Conservation (phyloP, 2,797 vertebrate species). For the Labroides dimidiatus region DNA sequence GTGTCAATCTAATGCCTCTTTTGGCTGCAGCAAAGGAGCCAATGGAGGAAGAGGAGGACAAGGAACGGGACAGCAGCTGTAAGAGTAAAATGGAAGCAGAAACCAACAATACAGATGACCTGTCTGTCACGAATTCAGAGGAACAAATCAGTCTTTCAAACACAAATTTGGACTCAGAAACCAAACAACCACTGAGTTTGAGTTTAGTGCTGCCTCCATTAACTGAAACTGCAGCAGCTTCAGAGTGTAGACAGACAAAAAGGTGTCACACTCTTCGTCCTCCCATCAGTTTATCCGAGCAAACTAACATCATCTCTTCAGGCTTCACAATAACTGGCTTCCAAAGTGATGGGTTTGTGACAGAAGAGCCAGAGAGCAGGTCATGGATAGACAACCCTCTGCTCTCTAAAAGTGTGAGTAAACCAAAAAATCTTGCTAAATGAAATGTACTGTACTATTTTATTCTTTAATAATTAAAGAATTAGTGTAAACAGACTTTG, state of each 20-base stretch:
- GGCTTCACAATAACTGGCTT: neutral
- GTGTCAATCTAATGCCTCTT: conserved; percentile 68
- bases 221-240: conserved; percentile 7
- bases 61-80: conserved; percentile 17
- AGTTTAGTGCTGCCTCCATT: conserved; percentile 40
- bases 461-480: neutral
- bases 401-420: conserved; percentile 59
- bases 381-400: conserved; percentile 32
- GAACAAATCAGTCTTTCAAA: too few relatives aligned
- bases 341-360: neutral
- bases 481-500: neutral
- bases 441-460: neutral
- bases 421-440: neutral
- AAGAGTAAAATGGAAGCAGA: conserved; percentile 1
- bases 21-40: conserved; percentile 66
- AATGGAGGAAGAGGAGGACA: conserved; percentile 15
- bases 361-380: conserved; percentile 9
- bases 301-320: conserved; percentile 2
- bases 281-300: conserved; percentile 22
- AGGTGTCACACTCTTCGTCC: conserved; percentile 25
- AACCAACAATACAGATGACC: conserved; percentile 2
- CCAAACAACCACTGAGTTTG: conserved; percentile 6
- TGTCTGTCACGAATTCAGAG: conserved; percentile 3
- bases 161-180: neutral
- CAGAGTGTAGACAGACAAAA: neutral